Base-by-base conservation (phyloP, 2,113 vertebrate genomes). In the Ochotona curzoniae region DNA sequence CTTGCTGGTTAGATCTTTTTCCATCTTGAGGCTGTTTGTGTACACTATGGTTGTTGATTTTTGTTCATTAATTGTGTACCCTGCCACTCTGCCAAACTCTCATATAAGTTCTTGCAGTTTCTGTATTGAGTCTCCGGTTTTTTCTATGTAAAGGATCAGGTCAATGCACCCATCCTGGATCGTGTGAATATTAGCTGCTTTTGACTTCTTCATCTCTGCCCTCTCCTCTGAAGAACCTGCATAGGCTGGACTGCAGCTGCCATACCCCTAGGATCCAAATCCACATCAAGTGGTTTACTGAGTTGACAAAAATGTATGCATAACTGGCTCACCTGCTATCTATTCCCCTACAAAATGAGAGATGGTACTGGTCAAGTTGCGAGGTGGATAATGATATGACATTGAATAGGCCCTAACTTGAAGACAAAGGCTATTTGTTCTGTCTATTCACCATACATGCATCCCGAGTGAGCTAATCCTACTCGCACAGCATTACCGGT, bases 151-250 rank as follows among this genome's bases (percentile, higher is more conserved):
- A n/a, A n/a, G n/a, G n/a, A n/a, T 69, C 21, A 5, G 17, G 21
- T 26, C 4, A 61, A 1, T 11, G 10, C 1, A 8, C 44, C 15
- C 9, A 61, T 5, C 2, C n/a, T 7, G 23, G 35, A 2, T 71
- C 26, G 35, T 17, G 2, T 32, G 9, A 10, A 2, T 15, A 35
- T 4, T 44, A 44, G 51, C 35, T 26, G 11, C 28, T 81, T 10
- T 20, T 17, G 26, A 70, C 15, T 69, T 35, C 14, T 32, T 51
- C 32, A 57, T 44, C 8, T 5, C 1, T 1, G 28, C 32, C 12
- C 54, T 14, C 12, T 67, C 32, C 32, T 51, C 26, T 28, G 44
- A 79, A 57, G 14, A 47, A 60, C 2, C 75, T 6, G 11, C 30
- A 23, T 4, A 2, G 2, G 26, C 61, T 66, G 30, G 61, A 44